These are phyloP conservation scores for Muschampia plurimacula DNA, from an alignment of 2,888 invertebrate genomes.

Conservation along the genomic window DNA sequence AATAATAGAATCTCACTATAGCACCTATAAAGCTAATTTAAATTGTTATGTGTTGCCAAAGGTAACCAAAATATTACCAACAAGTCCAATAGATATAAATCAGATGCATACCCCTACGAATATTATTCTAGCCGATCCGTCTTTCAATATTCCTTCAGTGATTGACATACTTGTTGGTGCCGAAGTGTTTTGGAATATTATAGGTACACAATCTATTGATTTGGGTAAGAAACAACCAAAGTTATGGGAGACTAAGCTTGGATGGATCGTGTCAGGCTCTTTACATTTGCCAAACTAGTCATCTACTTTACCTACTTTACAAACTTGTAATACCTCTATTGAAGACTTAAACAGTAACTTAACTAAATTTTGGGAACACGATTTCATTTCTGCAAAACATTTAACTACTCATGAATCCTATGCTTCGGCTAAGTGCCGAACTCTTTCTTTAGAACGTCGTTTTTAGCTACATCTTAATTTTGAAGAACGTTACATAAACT, in stretches of 20 bases:
- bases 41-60: slow-evolving; percentile 44
- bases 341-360: slow-evolving; percentile 5
- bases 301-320: no score
- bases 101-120: slow-evolving; percentile 12
- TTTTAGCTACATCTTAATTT: slow-evolving; percentile 27
- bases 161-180: slow-evolving; percentile 46
- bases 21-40: slow-evolving; percentile 35
- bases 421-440: slow-evolving; percentile 42
- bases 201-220: slow-evolving; percentile 10
- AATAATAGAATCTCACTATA: slow-evolving; percentile 34
- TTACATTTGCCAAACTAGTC: no score
- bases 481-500: slow-evolving; percentile 36
- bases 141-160: slow-evolving; percentile 43
- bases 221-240: slow-evolving; percentile 17
- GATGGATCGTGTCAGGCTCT: slow-evolving; percentile 13
- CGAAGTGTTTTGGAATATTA: slow-evolving; percentile 46
- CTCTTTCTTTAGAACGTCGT: slow-evolving; percentile 42
- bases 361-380: slow-evolving; percentile 47
- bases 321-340: no score
- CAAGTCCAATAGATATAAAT: slow-evolving; percentile 29
- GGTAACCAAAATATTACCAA: slow-evolving; percentile 42
- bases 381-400: slow-evolving; percentile 39
- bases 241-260: slow-evolving; percentile 13
- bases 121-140: slow-evolving; percentile 45
- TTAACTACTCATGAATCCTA: slow-evolving; percentile 42